phyloP scores from a whole-genome alignment of 1,140 invertebrate species.

The Papilio xuthus region DNA sequence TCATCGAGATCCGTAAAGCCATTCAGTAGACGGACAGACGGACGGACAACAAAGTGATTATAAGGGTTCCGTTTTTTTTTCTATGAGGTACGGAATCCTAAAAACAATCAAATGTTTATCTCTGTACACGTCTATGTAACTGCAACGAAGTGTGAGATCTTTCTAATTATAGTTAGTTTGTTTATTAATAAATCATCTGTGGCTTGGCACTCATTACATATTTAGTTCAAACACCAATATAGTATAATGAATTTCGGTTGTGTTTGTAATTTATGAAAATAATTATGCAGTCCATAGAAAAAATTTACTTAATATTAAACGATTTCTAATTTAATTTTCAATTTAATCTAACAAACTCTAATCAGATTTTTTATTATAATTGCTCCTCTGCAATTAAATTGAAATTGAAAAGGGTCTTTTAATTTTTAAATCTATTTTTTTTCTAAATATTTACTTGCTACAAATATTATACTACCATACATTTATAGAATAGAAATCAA shows the following conservation, averaged over 20 bases:
- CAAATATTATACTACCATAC: background rate
- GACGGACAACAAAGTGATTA: too few species aligned
- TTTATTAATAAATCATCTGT: background rate
- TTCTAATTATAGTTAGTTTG: background rate
- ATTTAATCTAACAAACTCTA: background rate
- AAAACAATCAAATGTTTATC: too few species aligned
- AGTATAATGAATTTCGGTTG: background rate
- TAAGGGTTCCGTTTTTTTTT: too few species aligned
- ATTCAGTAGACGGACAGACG: too few species aligned
- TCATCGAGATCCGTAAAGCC: too few species aligned
- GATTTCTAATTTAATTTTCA: background rate
- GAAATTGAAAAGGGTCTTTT: too few species aligned
- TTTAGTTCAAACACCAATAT: background rate
- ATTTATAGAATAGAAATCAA: background rate
- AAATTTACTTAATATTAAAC: background rate
- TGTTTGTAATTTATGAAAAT: background rate
- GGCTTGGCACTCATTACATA: conserved; percentile 4
- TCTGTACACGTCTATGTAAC: too few species aligned
- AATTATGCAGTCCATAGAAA: background rate
- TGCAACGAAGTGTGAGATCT: too few species aligned
- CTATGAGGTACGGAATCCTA: too few species aligned
- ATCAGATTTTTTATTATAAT: background rate
- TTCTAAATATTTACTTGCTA: background rate
- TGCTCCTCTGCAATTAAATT: too few species aligned
- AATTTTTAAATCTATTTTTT: background rate